A percentile compares a stretch with the other conserved stretches of the same genome.
These are phyloP conservation scores for Sitobion miscanthi DNA, from an alignment of 1,140 invertebrate genomes.

Conservation along the genomic window DNA sequence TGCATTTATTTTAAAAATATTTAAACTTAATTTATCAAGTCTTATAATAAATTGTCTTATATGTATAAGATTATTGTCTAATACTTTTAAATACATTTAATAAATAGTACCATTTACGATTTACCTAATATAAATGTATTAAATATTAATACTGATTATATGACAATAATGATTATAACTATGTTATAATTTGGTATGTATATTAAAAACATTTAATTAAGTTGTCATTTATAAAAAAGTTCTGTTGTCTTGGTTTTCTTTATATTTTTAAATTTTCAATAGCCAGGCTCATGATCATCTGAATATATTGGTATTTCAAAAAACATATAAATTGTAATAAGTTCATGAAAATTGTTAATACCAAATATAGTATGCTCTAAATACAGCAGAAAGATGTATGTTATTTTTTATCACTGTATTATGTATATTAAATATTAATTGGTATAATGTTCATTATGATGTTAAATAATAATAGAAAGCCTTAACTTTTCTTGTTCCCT, in stretches of 20 bases:
- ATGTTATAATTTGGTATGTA: not conserved
- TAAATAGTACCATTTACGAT: not conserved
- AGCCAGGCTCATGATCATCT: not conserved
- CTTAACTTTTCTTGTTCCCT: not conserved
- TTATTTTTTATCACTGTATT: not conserved
- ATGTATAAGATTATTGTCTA: not conserved
- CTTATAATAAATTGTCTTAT: not conserved
- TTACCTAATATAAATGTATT: not conserved
- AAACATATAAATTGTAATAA: too few species aligned
- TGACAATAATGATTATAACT: too few species aligned
- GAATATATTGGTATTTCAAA: too few species aligned
- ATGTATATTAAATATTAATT: too few species aligned
- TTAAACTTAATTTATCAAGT: not conserved
- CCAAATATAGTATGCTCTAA: not conserved
- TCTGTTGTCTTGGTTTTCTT: not conserved
- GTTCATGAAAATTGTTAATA: too few species aligned
- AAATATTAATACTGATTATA: not conserved
- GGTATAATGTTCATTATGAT: too few species aligned
- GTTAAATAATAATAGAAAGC: not conserved
- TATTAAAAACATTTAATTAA: not conserved
- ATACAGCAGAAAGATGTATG: not conserved
- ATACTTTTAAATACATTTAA: not conserved
- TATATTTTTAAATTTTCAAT: not conserved
- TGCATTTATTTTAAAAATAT: conserved; percentile 21
- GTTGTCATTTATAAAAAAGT: not conserved